Base-by-base conservation (phyloP, 2,797 vertebrate species). In the Semotilus atromaculatus region DNA sequence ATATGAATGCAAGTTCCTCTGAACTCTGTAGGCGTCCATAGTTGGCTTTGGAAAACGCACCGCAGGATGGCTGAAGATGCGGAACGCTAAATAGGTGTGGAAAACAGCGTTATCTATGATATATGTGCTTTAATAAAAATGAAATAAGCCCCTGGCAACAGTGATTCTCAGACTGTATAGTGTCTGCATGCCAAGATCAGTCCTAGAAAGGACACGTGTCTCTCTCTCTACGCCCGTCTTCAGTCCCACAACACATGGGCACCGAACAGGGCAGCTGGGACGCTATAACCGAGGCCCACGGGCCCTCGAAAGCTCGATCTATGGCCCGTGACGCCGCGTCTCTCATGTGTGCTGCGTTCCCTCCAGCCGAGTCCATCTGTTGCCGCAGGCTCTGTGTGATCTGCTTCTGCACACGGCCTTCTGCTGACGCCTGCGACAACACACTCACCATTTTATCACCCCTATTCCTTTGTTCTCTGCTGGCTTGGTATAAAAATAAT, bases 291-390 rank as follows among this genome's bases (percentile, higher is more conserved):
- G 26, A 40, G 16, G n/a, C 19, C 67, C 34, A 31, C 31, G 23
- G 16, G 79, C 23, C 48, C 66, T n/a, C 5, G 5, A 58, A 58
- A 16, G 51, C 23, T 71, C n/a, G 4, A 45, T 60, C 80, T 60
- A 38, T 36, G 45, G 19, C 14, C 34, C 19, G 14, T 64, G 76
- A 45, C 48, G 45, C 11, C 1, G 26, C 10, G 23, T 38, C 19
- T 58, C 51, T 81, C 51, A 31, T 70, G 73, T 23, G 6, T 34
- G 40, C 40, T 21, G 3, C 1, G 36, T 81, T 58, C 36, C 38
- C 68, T 73, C 26, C 26, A 34, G 68, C 40, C 31, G 7, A 1
- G 8, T 82, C 81, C 55, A 82, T 82, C 71, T 82, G 81, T 38
- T 82, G 71, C 55, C 29, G 10, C 6, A 11, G 40, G 55, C 16